These are phyloP conservation scores for Neocrepidodera transversa DNA, from an alignment of 2,888 invertebrate genomes.

Conservation along the genomic window DNA sequence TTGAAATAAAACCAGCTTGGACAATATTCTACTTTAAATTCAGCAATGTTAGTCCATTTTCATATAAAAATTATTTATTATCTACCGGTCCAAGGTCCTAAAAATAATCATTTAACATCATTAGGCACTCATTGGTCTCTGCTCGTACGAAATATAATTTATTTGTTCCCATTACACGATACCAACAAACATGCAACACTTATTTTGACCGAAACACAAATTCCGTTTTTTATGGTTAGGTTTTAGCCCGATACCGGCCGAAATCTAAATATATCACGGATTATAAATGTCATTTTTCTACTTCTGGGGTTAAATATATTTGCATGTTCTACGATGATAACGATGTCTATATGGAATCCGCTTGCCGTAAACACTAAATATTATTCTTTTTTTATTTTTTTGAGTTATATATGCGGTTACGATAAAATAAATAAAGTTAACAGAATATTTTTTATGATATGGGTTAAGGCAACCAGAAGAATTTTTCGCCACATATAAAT, in stretches of 20 bases:
- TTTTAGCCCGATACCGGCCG: conserved; percentile 25
- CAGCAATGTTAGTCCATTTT: too few relatives aligned
- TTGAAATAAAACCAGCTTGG: too few relatives aligned
- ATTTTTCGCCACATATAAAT: too few relatives aligned
- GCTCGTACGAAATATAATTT: not conserved
- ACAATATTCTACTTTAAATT: too few relatives aligned
- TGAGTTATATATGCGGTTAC: too few relatives aligned
- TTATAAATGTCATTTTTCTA: conserved; percentile 34
- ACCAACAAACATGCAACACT: conserved; percentile 3
- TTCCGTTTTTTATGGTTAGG: conserved; percentile 30
- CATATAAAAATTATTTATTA: too few relatives aligned
- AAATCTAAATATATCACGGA: conserved; percentile 33
- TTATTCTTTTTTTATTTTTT: not conserved
- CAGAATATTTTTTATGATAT: too few relatives aligned
- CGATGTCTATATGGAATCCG: conserved; percentile 29
- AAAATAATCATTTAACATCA: not conserved
- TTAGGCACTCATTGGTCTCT: not conserved
- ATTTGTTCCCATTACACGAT: not conserved
- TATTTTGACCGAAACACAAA: conserved; percentile 26
- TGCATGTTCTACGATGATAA: conserved; percentile 36
- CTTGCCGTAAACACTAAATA: conserved; percentile 2
- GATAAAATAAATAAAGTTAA: too few relatives aligned
- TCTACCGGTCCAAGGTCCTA: too few relatives aligned
- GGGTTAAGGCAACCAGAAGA: too few relatives aligned
- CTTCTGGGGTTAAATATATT: conserved; percentile 33